Conservation (phyloP, 2,797 vertebrate species). For the Phalloptychus januarius region DNA sequence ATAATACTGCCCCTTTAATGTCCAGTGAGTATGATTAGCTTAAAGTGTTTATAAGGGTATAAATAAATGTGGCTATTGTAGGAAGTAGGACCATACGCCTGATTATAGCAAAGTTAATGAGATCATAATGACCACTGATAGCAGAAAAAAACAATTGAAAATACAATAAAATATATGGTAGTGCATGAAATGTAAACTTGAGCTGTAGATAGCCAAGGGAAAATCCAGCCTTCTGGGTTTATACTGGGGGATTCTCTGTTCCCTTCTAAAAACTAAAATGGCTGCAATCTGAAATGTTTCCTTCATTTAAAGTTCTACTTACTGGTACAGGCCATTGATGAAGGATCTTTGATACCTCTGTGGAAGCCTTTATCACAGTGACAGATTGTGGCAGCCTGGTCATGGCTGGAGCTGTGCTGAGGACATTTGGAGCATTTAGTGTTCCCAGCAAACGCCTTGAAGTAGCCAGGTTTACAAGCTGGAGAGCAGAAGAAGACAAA, state of each 20-base stretch:
- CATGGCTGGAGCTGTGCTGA: slow-evolving; percentile 90
- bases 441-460: slow-evolving; percentile 95
- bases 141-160: not conserved
- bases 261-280: not conserved
- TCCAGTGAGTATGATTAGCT: too few relatives aligned
- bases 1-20: too few relatives aligned
- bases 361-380: slow-evolving; percentile 96
- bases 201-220: not conserved
- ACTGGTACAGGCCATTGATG: slow-evolving; percentile 96
- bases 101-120: not conserved
- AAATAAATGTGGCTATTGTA: not conserved
- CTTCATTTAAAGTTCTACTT: slow-evolving; percentile 68
- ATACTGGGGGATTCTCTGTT: not conserved
- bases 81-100: not conserved
- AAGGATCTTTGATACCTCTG: slow-evolving; percentile 91
- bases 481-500: slow-evolving; percentile 30
- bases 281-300: not conserved
- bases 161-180: not conserved
- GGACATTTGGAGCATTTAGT: slow-evolving; percentile 97
- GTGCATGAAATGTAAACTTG: not conserved
- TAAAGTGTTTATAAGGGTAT: not conserved
- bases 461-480: slow-evolving; percentile 95
- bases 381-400: slow-evolving; percentile 91
- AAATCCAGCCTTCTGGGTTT: too few relatives aligned
- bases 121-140: not conserved